Base-by-base conservation (phyloP, 2,888 invertebrate species). In the Saturnia japonica region DNA sequence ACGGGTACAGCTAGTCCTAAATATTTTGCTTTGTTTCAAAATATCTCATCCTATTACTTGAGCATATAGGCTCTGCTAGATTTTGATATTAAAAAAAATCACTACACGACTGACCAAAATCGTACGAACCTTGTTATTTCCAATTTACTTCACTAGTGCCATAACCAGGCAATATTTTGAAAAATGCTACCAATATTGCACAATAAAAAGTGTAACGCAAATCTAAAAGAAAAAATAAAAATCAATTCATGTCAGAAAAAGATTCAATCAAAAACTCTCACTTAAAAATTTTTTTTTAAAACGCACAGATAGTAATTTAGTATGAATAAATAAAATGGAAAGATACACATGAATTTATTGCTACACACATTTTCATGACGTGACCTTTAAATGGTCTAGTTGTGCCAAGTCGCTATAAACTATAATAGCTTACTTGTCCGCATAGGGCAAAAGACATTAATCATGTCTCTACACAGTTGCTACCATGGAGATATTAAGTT, bases 341-440 rank as follows among this genome's bases (percentile, higher is more conserved):
- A 25, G 11, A 60, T 12, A 60, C 16, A 60, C 16, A 28, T 28
- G 1, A 60, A 34, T 62, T 28, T 62, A 62, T 62, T 62, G 1
- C 0, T 40, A 40, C 22, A 14, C 14, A 64, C n/a, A n/a, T n/a
- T 64, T 64, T 40, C 7, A 40, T 40, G 40, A 64, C 2, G 40
- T 34, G 40, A n/a, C 64, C 40, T 64, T 40, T 1, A 64, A 16
- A 62, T 8, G 4, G 16, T 34, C 8, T 40, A n/a, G 19, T 40
- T 19, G 40, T 40, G 19, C 22, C 57, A 40, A 64, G 64, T 34
- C n/a, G 64, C 64, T 64, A 64, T 40, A n/a, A 64, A 64, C 64
- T 64, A 64, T 60, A 40, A 40, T 64, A 40, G 19, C 64, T 64
- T 40, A 64, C 40, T 64, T 40, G 64, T 64, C 40, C 64, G 34